A percentile compares a stretch with the other conserved stretches of the same genome.
phyloP scores from a whole-genome alignment of 2,797 vertebrate species.

The Simalia tracyae region DNA sequence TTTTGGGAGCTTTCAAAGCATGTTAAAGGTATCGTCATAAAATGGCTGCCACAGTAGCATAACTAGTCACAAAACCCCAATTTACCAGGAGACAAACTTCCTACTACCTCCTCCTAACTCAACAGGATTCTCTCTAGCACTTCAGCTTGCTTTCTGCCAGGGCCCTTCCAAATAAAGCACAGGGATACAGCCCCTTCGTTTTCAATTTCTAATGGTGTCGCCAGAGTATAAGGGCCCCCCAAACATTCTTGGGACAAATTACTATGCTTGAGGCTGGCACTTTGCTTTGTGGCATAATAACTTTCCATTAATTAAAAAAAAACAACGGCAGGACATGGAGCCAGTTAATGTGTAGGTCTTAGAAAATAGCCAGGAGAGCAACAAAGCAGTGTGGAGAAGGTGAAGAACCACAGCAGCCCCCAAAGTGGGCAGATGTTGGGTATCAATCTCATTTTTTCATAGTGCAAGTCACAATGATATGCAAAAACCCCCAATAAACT shows the following conservation, averaged over 20 bases:
- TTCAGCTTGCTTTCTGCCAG: neutral
- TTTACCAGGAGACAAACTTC: neutral
- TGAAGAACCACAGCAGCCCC: neutral
- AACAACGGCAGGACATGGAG: neutral
- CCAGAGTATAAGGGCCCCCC: neutral
- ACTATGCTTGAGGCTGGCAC: neutral
- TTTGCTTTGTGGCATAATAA: neutral
- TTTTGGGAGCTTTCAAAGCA: neutral
- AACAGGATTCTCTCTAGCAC: neutral
- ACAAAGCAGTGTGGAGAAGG: neutral
- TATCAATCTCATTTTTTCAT: neutral
- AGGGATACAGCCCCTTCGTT: neutral
- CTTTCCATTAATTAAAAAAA: too few species aligned
- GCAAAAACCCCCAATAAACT: neutral
- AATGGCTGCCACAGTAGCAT: neutral
- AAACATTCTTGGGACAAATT: neutral
- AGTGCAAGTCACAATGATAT: neutral
- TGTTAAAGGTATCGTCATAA: neutral
- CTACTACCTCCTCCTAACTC: neutral
- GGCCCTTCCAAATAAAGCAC: neutral
- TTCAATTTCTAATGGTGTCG: neutral
- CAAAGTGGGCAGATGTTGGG: neutral
- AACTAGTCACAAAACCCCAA: neutral
- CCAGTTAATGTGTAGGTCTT: neutral
- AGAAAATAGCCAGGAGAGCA: neutral